Percentiles rank a stretch among this genome's conserved stretches.
phyloP scores from a whole-genome alignment of 2,888 invertebrate genomes.

The Cataglyphis rosenhaueri region DNA sequence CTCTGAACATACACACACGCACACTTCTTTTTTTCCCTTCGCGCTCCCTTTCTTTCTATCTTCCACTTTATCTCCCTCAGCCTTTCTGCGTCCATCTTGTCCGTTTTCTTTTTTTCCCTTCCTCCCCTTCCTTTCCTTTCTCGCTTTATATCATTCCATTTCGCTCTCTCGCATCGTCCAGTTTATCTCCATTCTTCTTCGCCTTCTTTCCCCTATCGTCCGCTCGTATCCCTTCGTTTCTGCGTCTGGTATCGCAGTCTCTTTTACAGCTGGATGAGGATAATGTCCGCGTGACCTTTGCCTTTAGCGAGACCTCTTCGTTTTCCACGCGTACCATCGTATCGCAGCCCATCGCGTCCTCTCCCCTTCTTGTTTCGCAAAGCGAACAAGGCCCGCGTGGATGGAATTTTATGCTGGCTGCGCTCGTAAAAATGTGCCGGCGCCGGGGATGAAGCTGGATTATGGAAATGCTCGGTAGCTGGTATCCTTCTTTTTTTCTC shows the following conservation, averaged over 20 bases:
- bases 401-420: slow-evolving; percentile 63
- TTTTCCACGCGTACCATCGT: slow-evolving; percentile 49
- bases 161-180: slow-evolving; percentile 19
- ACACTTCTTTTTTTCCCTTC: slow-evolving; percentile 24
- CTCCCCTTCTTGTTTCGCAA: slow-evolving; percentile 61
- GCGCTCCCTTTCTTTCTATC: slow-evolving; percentile 15
- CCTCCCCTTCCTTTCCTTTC: slow-evolving; percentile 8
- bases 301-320: slow-evolving; percentile 49
- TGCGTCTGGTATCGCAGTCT: slow-evolving; percentile 12
- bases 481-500: not conserved
- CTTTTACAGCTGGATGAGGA: slow-evolving; percentile 60
- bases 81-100: slow-evolving; percentile 19
- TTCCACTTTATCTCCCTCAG: slow-evolving; percentile 26
- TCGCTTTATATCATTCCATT: slow-evolving; percentile 29
- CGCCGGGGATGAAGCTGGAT: slow-evolving; percentile 63
- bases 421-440: slow-evolving; percentile 65
- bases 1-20: slow-evolving; percentile 29
- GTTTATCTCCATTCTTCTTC: slow-evolving; percentile 42
- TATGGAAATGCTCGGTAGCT: slow-evolving; percentile 58
- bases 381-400: slow-evolving; percentile 64
- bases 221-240: not conserved
- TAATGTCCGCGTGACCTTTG: slow-evolving; percentile 72
- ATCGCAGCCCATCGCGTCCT: slow-evolving; percentile 59
- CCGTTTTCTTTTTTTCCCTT: not conserved
- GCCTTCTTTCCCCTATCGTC: not conserved